These are phyloP conservation scores for Tragelaphus imberbis DNA, from an alignment of 2,113 vertebrate species.

Conservation along the genomic window DNA sequence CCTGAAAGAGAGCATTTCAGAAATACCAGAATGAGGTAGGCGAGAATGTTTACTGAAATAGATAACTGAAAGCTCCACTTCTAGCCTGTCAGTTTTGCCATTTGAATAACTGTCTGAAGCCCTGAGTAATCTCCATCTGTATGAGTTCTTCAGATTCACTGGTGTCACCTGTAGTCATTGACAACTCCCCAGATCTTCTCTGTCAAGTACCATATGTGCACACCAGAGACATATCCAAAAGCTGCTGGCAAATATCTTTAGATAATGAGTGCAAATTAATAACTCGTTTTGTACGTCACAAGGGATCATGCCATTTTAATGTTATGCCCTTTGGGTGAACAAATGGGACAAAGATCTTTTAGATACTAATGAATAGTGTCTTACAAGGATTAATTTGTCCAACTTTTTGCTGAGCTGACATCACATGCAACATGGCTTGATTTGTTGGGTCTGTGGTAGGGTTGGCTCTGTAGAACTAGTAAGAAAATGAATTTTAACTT, in stretches of 20 bases:
- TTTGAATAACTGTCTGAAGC: background rate
- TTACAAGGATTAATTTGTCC: slow-evolving; percentile 78
- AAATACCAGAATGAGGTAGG: slow-evolving; percentile 3
- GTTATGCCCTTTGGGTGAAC: slow-evolving; percentile 85
- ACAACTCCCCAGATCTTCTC: slow-evolving; percentile 22
- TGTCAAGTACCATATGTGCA: slow-evolving; percentile 67
- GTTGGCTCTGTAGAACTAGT: background rate
- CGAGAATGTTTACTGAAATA: slow-evolving; percentile 6
- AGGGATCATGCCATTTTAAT: slow-evolving; percentile 79
- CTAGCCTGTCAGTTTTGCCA: slow-evolving; percentile 26
- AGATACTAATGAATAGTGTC: slow-evolving; percentile 84
- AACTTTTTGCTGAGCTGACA: slow-evolving; percentile 74
- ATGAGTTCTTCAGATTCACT: background rate
- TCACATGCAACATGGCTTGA: slow-evolving; percentile 43
- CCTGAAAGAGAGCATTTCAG: background rate
- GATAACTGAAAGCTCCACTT: background rate
- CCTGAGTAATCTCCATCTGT: background rate
- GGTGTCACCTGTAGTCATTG: slow-evolving; percentile 54
- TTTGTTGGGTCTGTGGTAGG: background rate
- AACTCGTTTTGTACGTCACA: slow-evolving; percentile 81
- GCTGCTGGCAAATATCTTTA: slow-evolving; percentile 78
- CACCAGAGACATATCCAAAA: slow-evolving; percentile 75
- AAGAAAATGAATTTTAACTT: slow-evolving; percentile 10
- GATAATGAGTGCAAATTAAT: slow-evolving; percentile 85
- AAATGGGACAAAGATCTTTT: slow-evolving; percentile 71